These are phyloP conservation scores for Eledona agricola DNA, from an alignment of 2,888 invertebrate genomes.

Conservation along the genomic window DNA sequence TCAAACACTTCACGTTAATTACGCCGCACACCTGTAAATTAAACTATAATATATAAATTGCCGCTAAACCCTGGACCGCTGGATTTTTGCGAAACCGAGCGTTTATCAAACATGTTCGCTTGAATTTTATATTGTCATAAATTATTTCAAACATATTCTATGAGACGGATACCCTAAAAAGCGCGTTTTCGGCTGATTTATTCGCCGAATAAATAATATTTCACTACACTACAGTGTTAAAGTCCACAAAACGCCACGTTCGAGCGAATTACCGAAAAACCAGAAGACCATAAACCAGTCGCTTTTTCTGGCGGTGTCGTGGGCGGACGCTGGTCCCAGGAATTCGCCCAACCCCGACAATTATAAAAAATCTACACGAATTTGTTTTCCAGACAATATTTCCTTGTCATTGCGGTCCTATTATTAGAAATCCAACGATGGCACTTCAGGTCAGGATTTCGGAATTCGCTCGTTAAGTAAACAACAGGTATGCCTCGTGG, in stretches of 20 bases:
- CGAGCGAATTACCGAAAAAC: too few relatives aligned
- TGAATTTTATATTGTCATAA: constrained; percentile 10
- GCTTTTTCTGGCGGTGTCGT: too few relatives aligned
- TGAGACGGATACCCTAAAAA: constrained; percentile 4
- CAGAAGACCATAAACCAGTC: too few relatives aligned
- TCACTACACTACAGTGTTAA: constrained; percentile 2
- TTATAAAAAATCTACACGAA: constrained; percentile 33
- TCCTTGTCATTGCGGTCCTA: constrained; percentile 26
- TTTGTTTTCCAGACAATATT: constrained; percentile 30
- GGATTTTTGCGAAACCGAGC: too few relatives aligned
- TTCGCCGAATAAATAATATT: constrained; percentile 3
- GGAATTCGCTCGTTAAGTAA: constrained; percentile 39
- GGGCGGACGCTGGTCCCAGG: constrained; percentile 17
- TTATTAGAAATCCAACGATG: constrained; percentile 33
- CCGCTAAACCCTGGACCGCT: too few relatives aligned
- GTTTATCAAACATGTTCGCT: constrained; percentile 4
- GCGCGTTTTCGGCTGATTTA: constrained; percentile 13
- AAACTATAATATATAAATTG: constrained; percentile 27
- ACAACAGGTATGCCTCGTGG: constrained; percentile 30
- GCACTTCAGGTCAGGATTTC: constrained; percentile 30
- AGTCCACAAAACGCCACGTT: too few relatives aligned
- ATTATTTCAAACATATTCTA: constrained; percentile 11
- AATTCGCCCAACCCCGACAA: constrained; percentile 26
- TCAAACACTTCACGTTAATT: constrained; percentile 33
- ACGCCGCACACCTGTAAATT: constrained; percentile 22